Evolutionary conservation across 2,797 vertebrate species (phyloP).

Genomic region (Momotus momota): DNA sequence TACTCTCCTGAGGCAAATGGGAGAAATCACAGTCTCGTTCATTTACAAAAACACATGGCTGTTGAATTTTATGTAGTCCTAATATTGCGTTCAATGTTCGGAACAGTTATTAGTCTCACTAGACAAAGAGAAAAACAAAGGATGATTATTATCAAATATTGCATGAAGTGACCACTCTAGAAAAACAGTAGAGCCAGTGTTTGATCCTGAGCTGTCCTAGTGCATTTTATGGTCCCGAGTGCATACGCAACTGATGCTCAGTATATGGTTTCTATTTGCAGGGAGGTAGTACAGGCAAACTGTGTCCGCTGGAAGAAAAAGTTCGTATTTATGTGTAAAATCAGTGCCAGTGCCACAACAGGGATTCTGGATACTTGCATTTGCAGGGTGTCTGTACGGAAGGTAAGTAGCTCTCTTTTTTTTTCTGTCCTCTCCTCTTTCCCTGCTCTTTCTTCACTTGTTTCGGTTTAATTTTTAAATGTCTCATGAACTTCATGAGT

Average conservation of each 20-base stretch:
- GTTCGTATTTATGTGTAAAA: conserved; percentile 94
- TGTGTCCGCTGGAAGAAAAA: conserved; percentile 92
- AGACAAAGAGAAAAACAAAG: background rate
- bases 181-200: background rate
- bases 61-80: background rate
- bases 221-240: background rate
- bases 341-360: conserved; percentile 90
- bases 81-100: background rate
- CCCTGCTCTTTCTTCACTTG: background rate
- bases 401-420: conserved; percentile 83
- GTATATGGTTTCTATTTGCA: conserved; percentile 51
- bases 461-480: background rate
- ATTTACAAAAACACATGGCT: background rate
- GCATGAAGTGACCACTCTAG: background rate
- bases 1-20: background rate
- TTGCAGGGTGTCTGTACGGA: conserved; percentile 94
- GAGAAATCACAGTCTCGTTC: background rate
- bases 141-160: background rate
- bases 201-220: background rate
- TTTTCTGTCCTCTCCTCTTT: background rate
- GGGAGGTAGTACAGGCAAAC: conserved; percentile 93
- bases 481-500: background rate
- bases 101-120: background rate
- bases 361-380: conserved; percentile 92
- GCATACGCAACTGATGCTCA: background rate